These are phyloP conservation scores for Bugulina stolonifera DNA, from an alignment of 2,888 invertebrate genomes.

Conservation along the genomic window DNA sequence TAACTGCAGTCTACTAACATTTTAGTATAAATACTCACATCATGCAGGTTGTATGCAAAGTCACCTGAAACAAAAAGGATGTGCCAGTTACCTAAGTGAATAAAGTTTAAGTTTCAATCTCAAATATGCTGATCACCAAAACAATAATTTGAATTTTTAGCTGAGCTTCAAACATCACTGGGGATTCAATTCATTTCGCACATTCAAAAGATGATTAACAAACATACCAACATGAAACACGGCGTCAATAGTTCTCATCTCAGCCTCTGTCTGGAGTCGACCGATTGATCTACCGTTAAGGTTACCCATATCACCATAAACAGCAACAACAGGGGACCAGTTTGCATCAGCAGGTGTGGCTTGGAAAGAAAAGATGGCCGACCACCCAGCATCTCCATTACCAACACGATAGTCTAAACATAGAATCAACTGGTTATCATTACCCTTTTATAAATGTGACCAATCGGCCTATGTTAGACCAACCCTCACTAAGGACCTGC, in stretches of 20 bases:
- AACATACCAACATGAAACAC: constrained; percentile 69
- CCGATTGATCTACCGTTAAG: constrained; percentile 81
- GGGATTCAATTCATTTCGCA: too few relatives aligned
- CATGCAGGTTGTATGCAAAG: constrained; percentile 45
- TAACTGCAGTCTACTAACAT: too few relatives aligned
- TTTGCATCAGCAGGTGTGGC: constrained; percentile 63
- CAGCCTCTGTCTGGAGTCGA: constrained; percentile 75
- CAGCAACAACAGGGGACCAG: constrained; percentile 74
- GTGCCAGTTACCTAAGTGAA: too few relatives aligned
- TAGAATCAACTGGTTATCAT: constrained; percentile 9
- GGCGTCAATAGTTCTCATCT: constrained; percentile 73
- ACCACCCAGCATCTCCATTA: constrained; percentile 66
- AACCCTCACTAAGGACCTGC: too few relatives aligned
- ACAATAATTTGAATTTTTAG: too few relatives aligned
- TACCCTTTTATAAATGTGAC: too few relatives aligned
- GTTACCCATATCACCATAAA: constrained; percentile 92
- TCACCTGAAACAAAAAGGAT: constrained; percentile 39
- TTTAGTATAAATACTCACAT: too few relatives aligned
- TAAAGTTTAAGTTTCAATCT: too few relatives aligned
- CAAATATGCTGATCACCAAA: too few relatives aligned
- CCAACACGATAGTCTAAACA: constrained; percentile 51
- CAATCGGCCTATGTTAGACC: too few relatives aligned
- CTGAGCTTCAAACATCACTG: too few relatives aligned
- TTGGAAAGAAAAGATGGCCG: constrained; percentile 68
- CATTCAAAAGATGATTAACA: too few relatives aligned